Evolutionary conservation across 2,797 vertebrate species (phyloP).

Genomic region (Helarctos malayanus): DNA sequence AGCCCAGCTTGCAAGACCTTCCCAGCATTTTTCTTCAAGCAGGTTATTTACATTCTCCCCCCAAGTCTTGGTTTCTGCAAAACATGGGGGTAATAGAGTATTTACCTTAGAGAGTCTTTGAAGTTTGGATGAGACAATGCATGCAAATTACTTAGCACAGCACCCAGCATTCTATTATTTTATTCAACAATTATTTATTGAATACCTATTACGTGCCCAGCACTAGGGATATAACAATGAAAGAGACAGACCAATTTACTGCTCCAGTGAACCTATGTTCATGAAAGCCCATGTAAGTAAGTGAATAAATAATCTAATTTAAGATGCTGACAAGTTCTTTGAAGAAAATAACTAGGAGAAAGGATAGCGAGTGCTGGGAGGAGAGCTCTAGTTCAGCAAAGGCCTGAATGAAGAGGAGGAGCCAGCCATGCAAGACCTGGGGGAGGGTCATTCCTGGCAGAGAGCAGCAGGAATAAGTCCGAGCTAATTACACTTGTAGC

Average conservation of each 20-base stretch:
- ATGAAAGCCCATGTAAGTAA: not conserved
- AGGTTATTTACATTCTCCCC: not conserved
- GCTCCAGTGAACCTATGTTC: not conserved
- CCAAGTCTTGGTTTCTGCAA: slow-evolving; percentile 23
- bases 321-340: not conserved
- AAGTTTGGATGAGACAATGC: not conserved
- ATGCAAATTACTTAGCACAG: slow-evolving; percentile 15
- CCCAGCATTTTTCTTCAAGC: not conserved
- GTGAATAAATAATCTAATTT: not conserved
- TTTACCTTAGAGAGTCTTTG: not conserved
- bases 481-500: not conserved
- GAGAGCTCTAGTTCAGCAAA: not conserved
- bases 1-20: not conserved
- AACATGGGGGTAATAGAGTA: not conserved
- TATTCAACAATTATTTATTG: not conserved
- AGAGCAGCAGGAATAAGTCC: not conserved
- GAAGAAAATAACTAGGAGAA: slow-evolving; percentile 32
- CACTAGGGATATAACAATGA: not conserved
- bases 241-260: not conserved
- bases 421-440: not conserved
- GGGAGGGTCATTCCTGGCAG: not conserved
- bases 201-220: not conserved
- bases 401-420: slow-evolving; percentile 4
- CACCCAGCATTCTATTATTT: not conserved
- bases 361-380: not conserved